Conservation (phyloP, 2,888 invertebrate genomes). For the Rosalia funebris region DNA sequence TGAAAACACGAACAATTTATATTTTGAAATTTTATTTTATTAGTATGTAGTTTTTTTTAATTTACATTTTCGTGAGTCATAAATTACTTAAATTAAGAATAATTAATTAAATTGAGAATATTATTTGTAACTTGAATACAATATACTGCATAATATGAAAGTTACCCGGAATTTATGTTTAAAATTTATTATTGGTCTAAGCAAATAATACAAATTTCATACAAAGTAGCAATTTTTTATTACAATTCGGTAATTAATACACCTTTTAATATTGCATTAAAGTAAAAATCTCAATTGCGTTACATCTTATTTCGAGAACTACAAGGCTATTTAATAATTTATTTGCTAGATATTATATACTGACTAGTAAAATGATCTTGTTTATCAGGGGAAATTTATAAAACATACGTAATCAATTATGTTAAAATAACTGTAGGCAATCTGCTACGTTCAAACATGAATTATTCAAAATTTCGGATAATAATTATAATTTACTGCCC, state of each 20-base stretch:
- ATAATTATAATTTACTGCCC: conserved; percentile 12
- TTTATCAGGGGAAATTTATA: conserved; percentile 4
- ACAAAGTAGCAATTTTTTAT: conserved; percentile 29
- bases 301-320: conserved; percentile 18
- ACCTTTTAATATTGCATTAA: conserved; percentile 27
- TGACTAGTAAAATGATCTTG: conserved; percentile 4
- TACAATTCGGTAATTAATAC: conserved; percentile 27
- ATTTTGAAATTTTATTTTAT: no score
- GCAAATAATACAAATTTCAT: neutral
- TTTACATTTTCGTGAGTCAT: no score
- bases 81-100: no score
- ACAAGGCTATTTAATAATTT: conserved; percentile 19
- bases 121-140: no score
- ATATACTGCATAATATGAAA: no score
- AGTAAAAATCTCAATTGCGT: conserved; percentile 27
- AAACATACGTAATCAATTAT: neutral
- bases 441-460: neutral
- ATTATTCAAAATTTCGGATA: conserved; percentile 16
- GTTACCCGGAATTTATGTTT: no score
- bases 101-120: no score
- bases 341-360: conserved; percentile 14
- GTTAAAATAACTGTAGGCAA: conserved; percentile 13
- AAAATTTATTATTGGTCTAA: no score
- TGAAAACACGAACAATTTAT: no score
- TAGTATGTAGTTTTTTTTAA: no score